Evolutionary conservation across 2,797 vertebrate genomes (phyloP), one percentile per base, ranked within the genome.

Genomic region (Tachyglossus aculeatus): DNA sequence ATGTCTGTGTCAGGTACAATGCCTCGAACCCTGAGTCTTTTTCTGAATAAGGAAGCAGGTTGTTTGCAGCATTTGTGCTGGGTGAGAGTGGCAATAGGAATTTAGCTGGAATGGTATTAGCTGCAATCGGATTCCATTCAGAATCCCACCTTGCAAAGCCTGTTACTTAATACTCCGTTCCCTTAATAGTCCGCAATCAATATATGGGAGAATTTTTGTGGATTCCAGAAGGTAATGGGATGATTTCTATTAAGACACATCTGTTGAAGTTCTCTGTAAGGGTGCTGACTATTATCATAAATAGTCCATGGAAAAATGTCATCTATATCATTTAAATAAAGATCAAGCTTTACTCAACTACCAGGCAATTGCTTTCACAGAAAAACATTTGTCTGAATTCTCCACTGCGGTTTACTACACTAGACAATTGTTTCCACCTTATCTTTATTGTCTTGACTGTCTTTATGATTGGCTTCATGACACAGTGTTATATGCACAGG

Each of bases 141-240:
- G 33, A 56, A 71, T 69, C 32, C 33, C 57, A 3, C 21, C 52
- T 41, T 47, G 43, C 45, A 71, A 15, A n/a, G 0, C 41, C 60
- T 64, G 14, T 0, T 21, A 38, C 55, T 77, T 45, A 38, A 7
- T 33, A 22, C 38, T 29, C 41, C 50, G 2, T 47, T 78, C 13
- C 21, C 59, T 83, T 69, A n/a, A n/a, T n/a, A n/a, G n/a, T n/a
- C n/a, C n/a, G 53, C 53, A 58, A 11, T 81, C 47, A 70, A 4
- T 4, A 19, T 54, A 74, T 7, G 9, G 2, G 4, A 63, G 14
- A 67, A 53, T 72, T 64, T 72, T 75, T 77, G 25, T 32, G 62
- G 22, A 7, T 14, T 73, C 21, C 77, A 64, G n/a, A 73, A 88
- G 16, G 51, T 54, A 36, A 52, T 32, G 3, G 55, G 44, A 32